phyloP scores from a whole-genome alignment of 2,113 vertebrate genomes.

The Silurus meridionalis region DNA sequence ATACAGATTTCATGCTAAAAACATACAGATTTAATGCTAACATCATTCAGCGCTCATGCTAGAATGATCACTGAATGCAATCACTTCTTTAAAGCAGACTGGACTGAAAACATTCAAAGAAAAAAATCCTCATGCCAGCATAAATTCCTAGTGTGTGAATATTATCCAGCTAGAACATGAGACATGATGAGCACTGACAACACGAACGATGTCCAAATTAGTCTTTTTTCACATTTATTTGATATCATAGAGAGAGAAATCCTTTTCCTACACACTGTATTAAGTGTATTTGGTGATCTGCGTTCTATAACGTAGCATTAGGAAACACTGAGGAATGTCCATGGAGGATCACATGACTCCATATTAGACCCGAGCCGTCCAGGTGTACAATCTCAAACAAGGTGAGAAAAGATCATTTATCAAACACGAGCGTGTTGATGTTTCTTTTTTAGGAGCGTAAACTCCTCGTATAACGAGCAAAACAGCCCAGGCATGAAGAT shows the following conservation, averaged over 20 bases:
- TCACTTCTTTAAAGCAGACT: too few relatives aligned
- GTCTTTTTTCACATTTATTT: not conserved
- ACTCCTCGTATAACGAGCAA: slow-evolving; percentile 41
- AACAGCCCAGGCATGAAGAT: slow-evolving; percentile 41
- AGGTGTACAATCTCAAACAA: not conserved
- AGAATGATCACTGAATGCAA: too few relatives aligned
- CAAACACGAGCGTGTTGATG: not conserved
- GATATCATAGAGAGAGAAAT: not conserved
- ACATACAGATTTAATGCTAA: too few relatives aligned
- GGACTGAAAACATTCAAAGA: too few relatives aligned
- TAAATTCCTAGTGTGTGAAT: too few relatives aligned
- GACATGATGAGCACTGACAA: not conserved
- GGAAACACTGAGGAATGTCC: not conserved
- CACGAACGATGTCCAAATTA: not conserved
- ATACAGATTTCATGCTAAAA: too few relatives aligned
- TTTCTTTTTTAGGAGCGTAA: not conserved
- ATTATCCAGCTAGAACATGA: not conserved
- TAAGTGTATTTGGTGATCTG: not conserved
- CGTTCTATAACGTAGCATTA: not conserved
- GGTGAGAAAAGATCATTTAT: not conserved
- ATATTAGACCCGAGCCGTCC: not conserved
- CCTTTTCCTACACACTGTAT: not conserved
- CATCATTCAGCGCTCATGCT: too few relatives aligned
- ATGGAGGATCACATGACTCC: not conserved
- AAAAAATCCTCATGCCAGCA: too few relatives aligned